Conservation (phyloP, 2,888 invertebrate genomes). For the Perdita meconis region DNA sequence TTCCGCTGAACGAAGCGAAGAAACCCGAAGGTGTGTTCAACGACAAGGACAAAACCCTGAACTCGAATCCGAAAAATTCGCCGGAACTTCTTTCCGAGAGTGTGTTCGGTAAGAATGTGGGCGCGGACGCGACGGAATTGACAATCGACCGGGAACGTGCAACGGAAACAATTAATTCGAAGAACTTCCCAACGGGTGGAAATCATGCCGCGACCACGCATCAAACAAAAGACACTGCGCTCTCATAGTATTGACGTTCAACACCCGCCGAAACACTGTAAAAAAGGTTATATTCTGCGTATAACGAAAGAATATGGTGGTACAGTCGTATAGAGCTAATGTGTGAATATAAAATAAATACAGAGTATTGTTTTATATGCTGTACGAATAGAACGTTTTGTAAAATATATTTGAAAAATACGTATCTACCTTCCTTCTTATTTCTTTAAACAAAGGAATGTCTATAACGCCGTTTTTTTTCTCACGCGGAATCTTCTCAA, state of each 20-base stretch:
- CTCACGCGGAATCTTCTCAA: no score
- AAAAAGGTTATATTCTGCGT: conserved; percentile 74
- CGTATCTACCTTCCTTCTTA: conserved; percentile 56
- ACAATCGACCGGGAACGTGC: conserved; percentile 75
- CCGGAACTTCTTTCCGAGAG: conserved; percentile 68
- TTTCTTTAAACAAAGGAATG: conserved; percentile 1
- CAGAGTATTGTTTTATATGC: conserved; percentile 85
- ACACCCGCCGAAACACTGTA: conserved; percentile 81
- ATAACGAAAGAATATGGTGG: conserved; percentile 74
- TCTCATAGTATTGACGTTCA: conserved; percentile 75
- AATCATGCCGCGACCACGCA: conserved; percentile 59
- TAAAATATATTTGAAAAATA: conserved; percentile 83
- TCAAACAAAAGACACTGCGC: conserved; percentile 72
- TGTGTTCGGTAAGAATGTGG: conserved; percentile 75
- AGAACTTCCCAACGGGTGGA: conserved; percentile 61
- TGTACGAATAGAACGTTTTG: conserved; percentile 84
- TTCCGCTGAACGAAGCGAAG: conserved; percentile 53
- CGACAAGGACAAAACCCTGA: conserved; percentile 24
- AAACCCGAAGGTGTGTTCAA: conserved; percentile 6
- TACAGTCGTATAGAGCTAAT: conserved; percentile 82
- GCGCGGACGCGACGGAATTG: conserved; percentile 76
- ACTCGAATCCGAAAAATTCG: conserved; percentile 55
- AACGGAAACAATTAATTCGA: conserved; percentile 71
- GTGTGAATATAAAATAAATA: conserved; percentile 84
- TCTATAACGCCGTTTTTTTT: no score